Conservation (phyloP, 1,140 invertebrate genomes). For the Drosophila orosa region DNA sequence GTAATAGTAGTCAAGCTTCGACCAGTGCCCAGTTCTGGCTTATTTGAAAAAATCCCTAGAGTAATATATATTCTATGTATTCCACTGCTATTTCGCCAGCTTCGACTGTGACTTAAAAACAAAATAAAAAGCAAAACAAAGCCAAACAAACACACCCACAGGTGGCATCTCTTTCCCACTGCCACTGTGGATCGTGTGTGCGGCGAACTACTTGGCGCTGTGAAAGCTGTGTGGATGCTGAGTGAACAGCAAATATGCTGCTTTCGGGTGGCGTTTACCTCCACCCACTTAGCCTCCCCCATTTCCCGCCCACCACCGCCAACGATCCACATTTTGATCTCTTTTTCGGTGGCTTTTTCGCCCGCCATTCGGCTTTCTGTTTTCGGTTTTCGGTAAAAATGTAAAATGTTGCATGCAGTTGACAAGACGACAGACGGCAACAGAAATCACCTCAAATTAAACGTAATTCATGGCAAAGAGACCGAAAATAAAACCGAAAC, state of each 20-base stretch:
- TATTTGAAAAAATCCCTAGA: background rate
- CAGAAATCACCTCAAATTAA: constrained; percentile 59
- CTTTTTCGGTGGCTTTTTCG: constrained; percentile 36
- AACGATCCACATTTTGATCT: constrained; percentile 51
- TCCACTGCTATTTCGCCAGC: background rate
- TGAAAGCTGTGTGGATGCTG: constrained; percentile 61
- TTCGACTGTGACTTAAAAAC: background rate
- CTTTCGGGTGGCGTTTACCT: constrained; percentile 33
- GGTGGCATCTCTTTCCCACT: constrained; percentile 8
- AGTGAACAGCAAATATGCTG: constrained; percentile 10
- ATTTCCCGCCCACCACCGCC: background rate
- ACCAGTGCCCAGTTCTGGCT: background rate
- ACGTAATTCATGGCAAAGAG: constrained; percentile 60
- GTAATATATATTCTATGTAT: background rate
- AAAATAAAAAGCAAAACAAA: constrained; percentile 3
- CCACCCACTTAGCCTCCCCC: constrained; percentile 15
- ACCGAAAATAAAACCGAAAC: constrained; percentile 38
- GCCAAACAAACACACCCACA: constrained; percentile 12
- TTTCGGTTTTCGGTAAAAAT: constrained; percentile 52
- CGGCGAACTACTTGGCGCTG: constrained; percentile 45
- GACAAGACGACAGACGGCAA: constrained; percentile 57
- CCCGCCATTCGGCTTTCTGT: constrained; percentile 10
- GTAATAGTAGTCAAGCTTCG: no score
- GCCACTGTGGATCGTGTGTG: constrained; percentile 59
- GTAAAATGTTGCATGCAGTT: constrained; percentile 78